These are phyloP conservation scores for Petrocephalus sullivani DNA, from an alignment of 2,797 vertebrate species.

Conservation along the genomic window DNA sequence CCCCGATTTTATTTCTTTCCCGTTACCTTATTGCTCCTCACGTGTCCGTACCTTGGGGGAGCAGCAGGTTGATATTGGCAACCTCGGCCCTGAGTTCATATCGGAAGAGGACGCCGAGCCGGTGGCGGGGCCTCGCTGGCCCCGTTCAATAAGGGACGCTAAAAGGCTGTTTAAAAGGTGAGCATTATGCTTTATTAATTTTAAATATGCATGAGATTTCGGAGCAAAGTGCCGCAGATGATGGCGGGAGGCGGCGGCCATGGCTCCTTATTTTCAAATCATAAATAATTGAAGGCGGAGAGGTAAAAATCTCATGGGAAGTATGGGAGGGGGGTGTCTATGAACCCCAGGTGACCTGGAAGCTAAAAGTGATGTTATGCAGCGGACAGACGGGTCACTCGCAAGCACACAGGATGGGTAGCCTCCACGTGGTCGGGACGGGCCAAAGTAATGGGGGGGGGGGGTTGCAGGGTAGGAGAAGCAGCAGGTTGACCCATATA, in stretches of 20 bases:
- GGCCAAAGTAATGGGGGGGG: background rate
- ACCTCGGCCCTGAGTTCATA: background rate
- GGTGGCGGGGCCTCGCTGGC: background rate
- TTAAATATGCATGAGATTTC: constrained; percentile 75
- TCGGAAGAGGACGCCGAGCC: background rate
- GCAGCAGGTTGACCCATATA: constrained; percentile 16
- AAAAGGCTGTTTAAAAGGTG: constrained; percentile 63
- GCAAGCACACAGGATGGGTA: background rate
- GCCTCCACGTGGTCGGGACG: constrained; percentile 1
- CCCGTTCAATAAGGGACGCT: constrained; percentile 11
- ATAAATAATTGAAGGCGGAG: constrained; percentile 66
- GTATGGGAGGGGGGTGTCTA: constrained; percentile 46
- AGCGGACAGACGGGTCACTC: constrained; percentile 15
- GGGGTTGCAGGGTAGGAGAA: background rate
- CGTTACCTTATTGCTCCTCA: background rate
- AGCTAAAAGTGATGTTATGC: constrained; percentile 23
- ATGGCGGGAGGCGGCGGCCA: constrained; percentile 47
- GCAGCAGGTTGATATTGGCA: background rate
- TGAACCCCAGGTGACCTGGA: constrained; percentile 52
- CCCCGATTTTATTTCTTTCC: constrained; percentile 3
- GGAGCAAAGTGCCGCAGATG: constrained; percentile 62
- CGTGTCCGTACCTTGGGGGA: background rate
- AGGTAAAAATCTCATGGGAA: constrained; percentile 42
- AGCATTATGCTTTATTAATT: constrained; percentile 70
- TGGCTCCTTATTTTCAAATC: constrained; percentile 61